Evolutionary conservation across 1,140 invertebrate species (phyloP), one percentile per base, ranked within the genome.

Genomic region (Augochlora pura): DNA sequence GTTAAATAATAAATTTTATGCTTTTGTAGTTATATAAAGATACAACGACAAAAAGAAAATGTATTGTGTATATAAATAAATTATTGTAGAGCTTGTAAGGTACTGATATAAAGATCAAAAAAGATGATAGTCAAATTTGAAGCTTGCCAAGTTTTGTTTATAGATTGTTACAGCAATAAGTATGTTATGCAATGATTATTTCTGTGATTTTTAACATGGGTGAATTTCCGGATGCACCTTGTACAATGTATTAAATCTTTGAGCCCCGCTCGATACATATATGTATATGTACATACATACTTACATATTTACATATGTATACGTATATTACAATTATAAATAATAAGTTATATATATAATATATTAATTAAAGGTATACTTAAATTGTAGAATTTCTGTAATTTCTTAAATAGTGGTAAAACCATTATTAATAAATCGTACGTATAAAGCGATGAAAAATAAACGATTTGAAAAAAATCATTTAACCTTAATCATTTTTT

Each of bases 81-180:
- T 79, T 86, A 77, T 66, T 49, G 80, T 86, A 86, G 83, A 82
- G 80, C 83, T 78, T 85, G 62, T 81, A 77, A 74, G 39, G 27
- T 85, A 75, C 42, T 54, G 65, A 77, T 59, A 78, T 49, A 54
- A 74, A 80, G 60, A 57, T 25, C 62, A 62, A 77, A 52, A 63
- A 49, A 8, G 8, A 52, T 81, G 39, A 72, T 60, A 52, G 62
- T 66, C 65, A 54, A 21, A 71, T 77, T 64, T 23, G 25, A 27
- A 39, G 70, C 57, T 77, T 77, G 52, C 62, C 49, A 74, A 72
- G 70, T 74, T 74, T 69, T 62, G 23, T 79, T 78, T 23, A 73
- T 54, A 52, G 38, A 69, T 68, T 67, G 39, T 57, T 74, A 54
- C 38, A 65, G 65, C 60, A 83, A 70, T 65, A 84, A 77, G 27